Evolutionary conservation across 2,113 vertebrate genomes (phyloP), one percentile per base, ranked within the genome.

Genomic region (Planiliza haematocheilus): DNA sequence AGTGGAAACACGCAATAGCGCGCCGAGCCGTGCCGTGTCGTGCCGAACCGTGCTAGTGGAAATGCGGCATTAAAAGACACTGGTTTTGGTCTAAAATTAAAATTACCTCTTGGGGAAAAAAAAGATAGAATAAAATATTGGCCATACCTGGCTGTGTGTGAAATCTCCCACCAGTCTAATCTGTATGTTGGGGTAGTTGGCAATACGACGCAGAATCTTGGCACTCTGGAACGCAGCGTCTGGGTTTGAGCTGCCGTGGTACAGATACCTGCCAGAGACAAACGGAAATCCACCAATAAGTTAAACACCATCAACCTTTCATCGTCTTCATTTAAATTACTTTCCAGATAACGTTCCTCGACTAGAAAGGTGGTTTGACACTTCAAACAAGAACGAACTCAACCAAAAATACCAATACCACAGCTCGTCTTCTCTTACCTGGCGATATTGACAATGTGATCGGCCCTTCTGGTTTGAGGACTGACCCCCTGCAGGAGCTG

Each of bases 401-500:
- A 30, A 30, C n/a, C 24, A 30, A 30, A 39, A 16, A 1, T 20
- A 18, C n/a, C 18, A 30, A 30, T 5, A 30, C 24, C 24, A 30
- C 24, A 30, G 5, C 24, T 5, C 24, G 14, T 7, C 16, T 20
- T 12, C 0, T 7, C 12, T 7, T 57, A 99, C 98, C 97, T 96
- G 70, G 96, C 97, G 0, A 99, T 96, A 81, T 96, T 99, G 73
- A 97, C 96, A 37, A 99, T 97, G 5, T 99, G 97, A 89, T 99
- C 97, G 0, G 97, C 96, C 79, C 95, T 95, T 68, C 96, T 94
- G 42, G 95, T 98, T 79, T 96, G 96, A 60, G 96, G 94, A 74
- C 96, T 99, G 90, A 99, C 96, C 1, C 98, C 98, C 85, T 99
- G 98, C 37, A 99, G 90, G 2, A 99, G 93, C 82, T 99, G 97